phyloP scores from a whole-genome alignment of 2,888 invertebrate genomes.

The Diaprepes abbreviatus region DNA sequence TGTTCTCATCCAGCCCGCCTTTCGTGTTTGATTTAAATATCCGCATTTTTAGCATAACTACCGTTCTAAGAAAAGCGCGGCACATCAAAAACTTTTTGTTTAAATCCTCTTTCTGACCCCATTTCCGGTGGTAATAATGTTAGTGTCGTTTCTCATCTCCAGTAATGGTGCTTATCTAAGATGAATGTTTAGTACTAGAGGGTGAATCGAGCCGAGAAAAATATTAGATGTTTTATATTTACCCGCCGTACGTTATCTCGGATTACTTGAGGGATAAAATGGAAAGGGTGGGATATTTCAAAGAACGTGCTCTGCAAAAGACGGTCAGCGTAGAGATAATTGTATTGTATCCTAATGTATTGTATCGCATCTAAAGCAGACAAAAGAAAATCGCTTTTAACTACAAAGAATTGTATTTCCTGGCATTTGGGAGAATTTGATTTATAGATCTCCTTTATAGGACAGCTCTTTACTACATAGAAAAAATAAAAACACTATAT shows the following conservation, averaged over 20 bases:
- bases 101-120: constrained; percentile 44
- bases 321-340: constrained; percentile 9
- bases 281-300: constrained; percentile 15
- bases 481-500: too few relatives aligned
- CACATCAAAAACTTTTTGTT: constrained; percentile 44
- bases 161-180: constrained; percentile 45
- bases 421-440: not conserved
- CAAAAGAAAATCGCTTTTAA: constrained; percentile 5
- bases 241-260: constrained; percentile 24
- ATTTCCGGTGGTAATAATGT: constrained; percentile 46
- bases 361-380: constrained; percentile 9
- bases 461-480: too few relatives aligned
- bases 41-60: constrained; percentile 24
- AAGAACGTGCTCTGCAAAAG: constrained; percentile 4
- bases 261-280: constrained; percentile 18
- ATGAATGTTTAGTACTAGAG: constrained; percentile 42
- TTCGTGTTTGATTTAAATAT: constrained; percentile 34
- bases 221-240: constrained; percentile 27
- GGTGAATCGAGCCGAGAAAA: constrained; percentile 26
- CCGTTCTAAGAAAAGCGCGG: constrained; percentile 12
- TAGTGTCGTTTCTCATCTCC: constrained; percentile 49
- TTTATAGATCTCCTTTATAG: too few relatives aligned
- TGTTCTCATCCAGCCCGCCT: too few relatives aligned
- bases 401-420: constrained; percentile 7
- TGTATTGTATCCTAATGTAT: constrained; percentile 14